These are phyloP conservation scores for Dissostichus mawsoni DNA, from an alignment of 2,113 vertebrate species.

Conservation along the genomic window DNA sequence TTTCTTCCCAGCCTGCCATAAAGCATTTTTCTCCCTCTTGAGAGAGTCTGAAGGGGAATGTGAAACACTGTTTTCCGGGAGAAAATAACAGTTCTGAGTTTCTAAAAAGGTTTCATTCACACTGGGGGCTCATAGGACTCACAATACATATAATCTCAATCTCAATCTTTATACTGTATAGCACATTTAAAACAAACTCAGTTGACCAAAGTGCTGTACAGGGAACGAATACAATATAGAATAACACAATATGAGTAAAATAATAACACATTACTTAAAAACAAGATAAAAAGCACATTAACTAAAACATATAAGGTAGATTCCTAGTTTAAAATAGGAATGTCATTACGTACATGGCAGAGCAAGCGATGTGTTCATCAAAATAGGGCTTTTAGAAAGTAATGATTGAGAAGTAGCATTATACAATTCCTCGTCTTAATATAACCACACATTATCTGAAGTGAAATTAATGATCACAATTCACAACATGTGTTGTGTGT, in stretches of 20 bases:
- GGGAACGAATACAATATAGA: no score
- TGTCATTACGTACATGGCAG: no score
- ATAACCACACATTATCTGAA: background rate
- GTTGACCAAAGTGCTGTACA: no score
- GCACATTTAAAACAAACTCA: no score
- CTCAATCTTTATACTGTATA: no score
- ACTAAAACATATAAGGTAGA: no score
- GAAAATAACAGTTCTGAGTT: constrained; percentile 28
- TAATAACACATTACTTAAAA: no score
- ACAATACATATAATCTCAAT: no score
- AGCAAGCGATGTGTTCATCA: background rate
- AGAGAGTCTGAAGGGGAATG: constrained; percentile 30
- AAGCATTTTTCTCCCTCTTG: constrained; percentile 40
- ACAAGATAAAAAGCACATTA: no score
- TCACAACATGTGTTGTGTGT: background rate
- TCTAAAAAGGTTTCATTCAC: constrained; percentile 41
- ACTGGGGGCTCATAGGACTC: background rate
- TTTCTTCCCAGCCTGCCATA: constrained; percentile 28
- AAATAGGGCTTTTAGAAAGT: background rate
- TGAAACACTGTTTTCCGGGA: constrained; percentile 38
- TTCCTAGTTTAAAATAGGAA: background rate
- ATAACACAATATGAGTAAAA: no score
- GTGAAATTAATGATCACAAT: background rate
- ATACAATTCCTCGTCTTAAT: background rate
- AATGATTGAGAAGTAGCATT: background rate